Percentiles rank a stretch among this genome's conserved stretches.
These are phyloP conservation scores for Scaptomyza cyrtandrae DNA, from an alignment of 2,888 invertebrate genomes.

Conservation along the genomic window DNA sequence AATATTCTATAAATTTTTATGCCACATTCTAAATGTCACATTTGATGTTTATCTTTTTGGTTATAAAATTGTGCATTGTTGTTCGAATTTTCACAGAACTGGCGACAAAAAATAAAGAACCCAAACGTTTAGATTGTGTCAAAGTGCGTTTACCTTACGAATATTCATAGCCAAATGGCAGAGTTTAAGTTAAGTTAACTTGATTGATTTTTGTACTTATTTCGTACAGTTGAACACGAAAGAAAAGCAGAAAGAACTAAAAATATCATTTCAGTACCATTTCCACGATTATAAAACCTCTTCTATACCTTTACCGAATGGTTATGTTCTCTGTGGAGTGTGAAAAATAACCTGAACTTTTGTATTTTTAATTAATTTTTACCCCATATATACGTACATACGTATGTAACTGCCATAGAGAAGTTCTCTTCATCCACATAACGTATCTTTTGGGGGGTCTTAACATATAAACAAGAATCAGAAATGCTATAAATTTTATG, in stretches of 20 bases:
- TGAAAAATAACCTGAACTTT: too few relatives aligned
- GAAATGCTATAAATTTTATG: slow-evolving; percentile 81
- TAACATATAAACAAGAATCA: slow-evolving; percentile 78
- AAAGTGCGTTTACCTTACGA: not conserved
- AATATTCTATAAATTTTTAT: slow-evolving; percentile 69
- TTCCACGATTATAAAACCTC: too few relatives aligned
- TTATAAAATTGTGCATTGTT: slow-evolving; percentile 53
- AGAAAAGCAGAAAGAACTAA: too few relatives aligned
- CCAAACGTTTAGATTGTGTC: slow-evolving; percentile 45
- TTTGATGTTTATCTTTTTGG: slow-evolving; percentile 72
- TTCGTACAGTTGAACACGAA: too few relatives aligned
- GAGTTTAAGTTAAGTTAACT: slow-evolving; percentile 28
- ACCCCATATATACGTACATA: slow-evolving; percentile 12
- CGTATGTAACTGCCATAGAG: slow-evolving; percentile 7
- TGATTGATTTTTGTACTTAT: too few relatives aligned
- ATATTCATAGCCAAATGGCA: not conserved
- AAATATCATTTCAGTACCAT: too few relatives aligned
- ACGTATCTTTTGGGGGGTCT: slow-evolving; percentile 22
- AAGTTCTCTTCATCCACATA: slow-evolving; percentile 6
- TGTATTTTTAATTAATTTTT: slow-evolving; percentile 80
- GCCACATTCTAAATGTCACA: slow-evolving; percentile 64
- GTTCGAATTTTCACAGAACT: slow-evolving; percentile 47
- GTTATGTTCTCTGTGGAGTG: too few relatives aligned
- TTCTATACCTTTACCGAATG: too few relatives aligned
- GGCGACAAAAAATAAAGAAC: slow-evolving; percentile 16